Evolutionary conservation across 2,797 vertebrate species (phyloP), one percentile per base, ranked within the genome.

Genomic region (Halcyon leucocephala): DNA sequence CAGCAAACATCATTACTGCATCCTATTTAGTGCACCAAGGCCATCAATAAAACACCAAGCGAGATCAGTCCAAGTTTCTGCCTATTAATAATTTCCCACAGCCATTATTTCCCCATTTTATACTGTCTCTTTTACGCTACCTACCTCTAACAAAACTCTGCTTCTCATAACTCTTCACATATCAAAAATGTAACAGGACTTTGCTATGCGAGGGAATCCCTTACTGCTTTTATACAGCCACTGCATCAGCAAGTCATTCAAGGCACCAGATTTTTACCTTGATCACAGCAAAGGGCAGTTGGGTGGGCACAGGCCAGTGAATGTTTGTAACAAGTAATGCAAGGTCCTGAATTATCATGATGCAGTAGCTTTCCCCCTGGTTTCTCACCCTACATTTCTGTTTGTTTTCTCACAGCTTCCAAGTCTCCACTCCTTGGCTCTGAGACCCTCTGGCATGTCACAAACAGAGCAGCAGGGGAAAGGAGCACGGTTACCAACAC

Each of bases 401-500:
- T 33, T 16, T 69, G 22, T 55, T 95, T 87, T 8, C 87, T 16
- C 14, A 31, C 14, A 31, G 16, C 46, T 82, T 65, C 33, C 25
- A 62, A 25, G 4, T 62, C 42, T 48, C 35, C 8, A 3, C 19
- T 87, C 8, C 5, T 1, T 41, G n/a, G 8, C 54, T 55, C 44
- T 0, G 6, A 52, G 33, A 52, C 12, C 31, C 72, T 55, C 73
- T 48, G n/a, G 9, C 17, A 44, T 0, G 5, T 18, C 39, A 67
- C 25, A 58, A 70, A 39, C 60, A 73, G 3, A 81, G 54, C 39
- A 74, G 41, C 0, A 4, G 21, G 16, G 14, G 21, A 62, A 58
- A 0, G 0, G 5, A 51, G 25, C 9, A 49, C 72, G 31, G 28
- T 4, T 20, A 51, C 37, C 54, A 51, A 39, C 1, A 3, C 19